Evolutionary conservation across 2,113 vertebrate genomes (phyloP), one percentile per base, ranked within the genome.

Genomic region (Lepus americanus): DNA sequence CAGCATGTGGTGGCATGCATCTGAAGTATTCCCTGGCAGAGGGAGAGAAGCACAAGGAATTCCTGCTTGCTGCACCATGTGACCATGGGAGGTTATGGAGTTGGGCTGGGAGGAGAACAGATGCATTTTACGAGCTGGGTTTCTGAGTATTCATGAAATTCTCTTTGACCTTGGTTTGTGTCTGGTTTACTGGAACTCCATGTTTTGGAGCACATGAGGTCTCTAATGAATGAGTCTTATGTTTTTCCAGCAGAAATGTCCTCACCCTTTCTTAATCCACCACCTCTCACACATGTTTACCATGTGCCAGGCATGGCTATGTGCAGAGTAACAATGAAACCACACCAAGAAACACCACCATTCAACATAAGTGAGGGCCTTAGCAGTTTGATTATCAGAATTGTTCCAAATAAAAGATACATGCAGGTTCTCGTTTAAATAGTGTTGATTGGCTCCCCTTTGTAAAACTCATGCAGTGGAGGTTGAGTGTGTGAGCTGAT

Each of bases 11-110:
- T 36, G 61, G 20, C 10, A 5, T 27, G 83, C 31, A 11, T n/a
- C 12, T 55, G 55, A 73, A 79, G 7, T 12, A 5, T 1, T 19
- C 5, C 7, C 31, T 0, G 9, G 66, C 22, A 6, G 55, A 36
- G 5, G 4, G 29, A 44, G 44, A 44, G 19, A 6, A 23, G 36
- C 6, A 5, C n/a, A 2, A 10, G 27, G n/a, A 25, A 49, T 36
- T 49, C 64, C n/a, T 70, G 8, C 6, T 0, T 7, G 0, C 5
- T 25, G 27, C 19, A 1, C 22, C 17, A 29, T 0, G 0, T 55
- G 36, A 1, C 27, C 29, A 17, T 4, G 6, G 27, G 22, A 59
- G 5, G 39, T 9, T 23, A 0, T 66, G 27, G 29, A 13, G 4
- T 14, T 8, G 1, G 14, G 12, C 20, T 33, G 17, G 17, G 36